Conservation (phyloP, 2,888 invertebrate species). For the Anodontia alba region DNA sequence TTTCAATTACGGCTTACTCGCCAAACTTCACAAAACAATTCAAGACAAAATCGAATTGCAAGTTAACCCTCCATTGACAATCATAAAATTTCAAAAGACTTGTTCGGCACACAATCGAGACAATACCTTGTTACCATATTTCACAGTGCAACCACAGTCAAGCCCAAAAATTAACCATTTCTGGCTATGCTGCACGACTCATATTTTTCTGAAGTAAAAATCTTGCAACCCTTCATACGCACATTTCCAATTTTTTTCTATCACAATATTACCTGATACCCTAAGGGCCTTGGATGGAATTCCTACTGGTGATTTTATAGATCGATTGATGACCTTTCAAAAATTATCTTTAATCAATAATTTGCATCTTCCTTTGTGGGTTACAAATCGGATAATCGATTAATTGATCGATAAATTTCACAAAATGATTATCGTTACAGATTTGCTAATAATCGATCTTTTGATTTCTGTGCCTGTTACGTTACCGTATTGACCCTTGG, state of each 20-base stretch:
- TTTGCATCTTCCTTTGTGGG: not conserved
- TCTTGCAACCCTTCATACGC: not conserved
- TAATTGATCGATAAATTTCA: too few species aligned
- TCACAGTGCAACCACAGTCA: not conserved
- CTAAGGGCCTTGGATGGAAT: not conserved
- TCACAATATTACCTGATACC: not conserved
- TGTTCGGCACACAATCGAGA: not conserved
- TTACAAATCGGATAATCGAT: not conserved
- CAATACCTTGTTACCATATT: not conserved
- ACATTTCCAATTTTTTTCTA: not conserved
- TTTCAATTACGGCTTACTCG: not conserved
- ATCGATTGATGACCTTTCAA: not conserved
- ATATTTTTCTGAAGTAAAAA: conserved; percentile 2
- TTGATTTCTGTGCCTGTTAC: too few species aligned
- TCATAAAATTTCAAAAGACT: not conserved
- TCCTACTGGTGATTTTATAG: not conserved
- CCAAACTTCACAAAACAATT: not conserved
- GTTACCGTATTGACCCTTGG: too few species aligned
- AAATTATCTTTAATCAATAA: not conserved
- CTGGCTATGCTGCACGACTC: not conserved
- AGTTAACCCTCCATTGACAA: not conserved
- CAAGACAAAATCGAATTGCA: not conserved
- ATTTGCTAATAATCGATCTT: too few species aligned
- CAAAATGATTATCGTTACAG: not conserved
- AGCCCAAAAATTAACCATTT: not conserved